Evolutionary conservation across 2,797 vertebrate species (phyloP).

Genomic region (Peromyscus nudipes): DNA sequence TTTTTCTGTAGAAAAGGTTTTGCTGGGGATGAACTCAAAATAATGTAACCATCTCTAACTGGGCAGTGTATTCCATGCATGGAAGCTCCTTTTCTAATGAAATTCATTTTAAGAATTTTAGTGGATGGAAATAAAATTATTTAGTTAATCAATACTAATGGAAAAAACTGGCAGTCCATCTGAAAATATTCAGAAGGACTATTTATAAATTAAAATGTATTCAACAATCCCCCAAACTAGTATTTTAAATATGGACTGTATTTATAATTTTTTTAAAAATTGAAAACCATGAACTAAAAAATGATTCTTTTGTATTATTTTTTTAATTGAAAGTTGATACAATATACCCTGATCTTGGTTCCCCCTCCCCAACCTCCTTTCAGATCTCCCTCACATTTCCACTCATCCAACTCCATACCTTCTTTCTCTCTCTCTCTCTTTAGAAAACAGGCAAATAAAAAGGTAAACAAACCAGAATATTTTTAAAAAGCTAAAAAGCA

Average conservation of each 20-base stretch:
- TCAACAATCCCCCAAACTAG: background rate
- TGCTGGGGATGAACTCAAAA: background rate
- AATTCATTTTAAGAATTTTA: background rate
- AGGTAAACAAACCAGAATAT: background rate
- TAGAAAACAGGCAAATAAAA: background rate
- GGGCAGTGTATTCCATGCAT: background rate
- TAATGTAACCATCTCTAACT: background rate
- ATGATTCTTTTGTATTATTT: background rate
- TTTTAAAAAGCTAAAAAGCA: background rate
- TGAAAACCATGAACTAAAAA: background rate
- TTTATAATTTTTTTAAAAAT: background rate
- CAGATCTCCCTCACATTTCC: too few species aligned
- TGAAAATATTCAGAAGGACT: background rate
- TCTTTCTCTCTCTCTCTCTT: background rate
- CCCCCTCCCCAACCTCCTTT: background rate
- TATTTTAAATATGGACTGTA: background rate
- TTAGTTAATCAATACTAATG: constrained; percentile 23
- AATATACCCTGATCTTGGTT: background rate
- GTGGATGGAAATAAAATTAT: background rate
- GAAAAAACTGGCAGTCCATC: background rate
- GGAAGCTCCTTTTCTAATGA: background rate
- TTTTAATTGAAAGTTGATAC: background rate
- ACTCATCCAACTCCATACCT: background rate
- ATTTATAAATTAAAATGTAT: background rate
- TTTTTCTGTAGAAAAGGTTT: background rate